These are phyloP conservation scores for Scelioninae gen. 1 DNA, from an alignment of 2,888 invertebrate species.

Conservation along the genomic window DNA sequence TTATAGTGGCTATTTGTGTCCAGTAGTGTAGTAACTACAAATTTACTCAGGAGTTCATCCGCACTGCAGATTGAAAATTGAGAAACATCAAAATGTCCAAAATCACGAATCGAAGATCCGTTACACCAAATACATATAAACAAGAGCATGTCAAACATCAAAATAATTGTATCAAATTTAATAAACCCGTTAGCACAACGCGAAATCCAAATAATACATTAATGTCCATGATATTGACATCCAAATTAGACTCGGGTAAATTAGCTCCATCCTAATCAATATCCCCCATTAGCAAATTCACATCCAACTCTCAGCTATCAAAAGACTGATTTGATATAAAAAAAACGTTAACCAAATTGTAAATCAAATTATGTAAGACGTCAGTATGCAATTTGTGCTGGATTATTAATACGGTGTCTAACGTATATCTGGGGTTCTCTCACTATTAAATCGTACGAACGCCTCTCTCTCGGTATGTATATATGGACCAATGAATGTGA, in stretches of 20 bases:
- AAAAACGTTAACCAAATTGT: constrained; percentile 35
- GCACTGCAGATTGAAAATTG: too few species aligned
- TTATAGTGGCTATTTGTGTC: too few species aligned
- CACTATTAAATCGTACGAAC: constrained; percentile 69
- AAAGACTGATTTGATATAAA: constrained; percentile 5
- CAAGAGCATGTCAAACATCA: not conserved
- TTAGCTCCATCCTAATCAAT: constrained; percentile 35
- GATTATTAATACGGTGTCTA: constrained; percentile 70
- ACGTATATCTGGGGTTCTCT: constrained; percentile 71
- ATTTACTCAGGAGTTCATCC: too few species aligned
- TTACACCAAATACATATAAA: too few species aligned
- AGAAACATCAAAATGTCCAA: too few species aligned
- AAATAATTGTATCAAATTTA: constrained; percentile 2
- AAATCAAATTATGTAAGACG: constrained; percentile 53
- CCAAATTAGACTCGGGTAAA: constrained; percentile 27
- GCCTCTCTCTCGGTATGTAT: constrained; percentile 70
- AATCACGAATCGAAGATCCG: too few species aligned
- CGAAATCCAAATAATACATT: constrained; percentile 17
- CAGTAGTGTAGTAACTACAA: too few species aligned
- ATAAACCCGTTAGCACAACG: constrained; percentile 6
- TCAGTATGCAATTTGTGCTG: constrained; percentile 50
- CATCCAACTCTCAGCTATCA: not conserved
- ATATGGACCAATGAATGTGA: constrained; percentile 79
- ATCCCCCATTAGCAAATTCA: not conserved
- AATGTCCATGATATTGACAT: constrained; percentile 31